Evolutionary conservation across 1,140 invertebrate genomes (phyloP), one percentile per base, ranked within the genome.

Genomic region (Anoplolepis gracilipes): DNA sequence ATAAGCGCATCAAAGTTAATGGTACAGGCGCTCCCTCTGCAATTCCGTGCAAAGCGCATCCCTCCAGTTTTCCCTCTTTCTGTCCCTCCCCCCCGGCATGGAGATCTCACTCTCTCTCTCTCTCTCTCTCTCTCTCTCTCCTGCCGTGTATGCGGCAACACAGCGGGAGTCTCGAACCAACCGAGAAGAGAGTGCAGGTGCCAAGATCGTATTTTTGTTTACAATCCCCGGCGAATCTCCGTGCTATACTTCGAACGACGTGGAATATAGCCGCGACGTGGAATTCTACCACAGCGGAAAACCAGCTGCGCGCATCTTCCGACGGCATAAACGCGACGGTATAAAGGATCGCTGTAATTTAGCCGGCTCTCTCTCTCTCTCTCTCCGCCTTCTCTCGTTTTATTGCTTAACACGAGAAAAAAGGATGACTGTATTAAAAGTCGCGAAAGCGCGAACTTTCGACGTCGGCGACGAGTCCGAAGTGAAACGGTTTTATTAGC

Each of bases 1-100:
- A 93, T 93, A 93, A 93, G 91, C 92, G 91, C 92, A 93, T 93
- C 93, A 93, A 92, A 90, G 89, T 93, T 92, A 91, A 92, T 92
- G 91, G 90, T 69, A 85, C 85, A 90, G 76, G 85, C 87, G 67
- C 90, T 85, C 90, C 77, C 84, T 57, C 67, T 59, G 87, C 88
- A 89, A 92, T 92, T 92, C 86, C 73, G 85, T 84, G 86, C 73
- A 81, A 91, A 86, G 75, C 78, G 78, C 88, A 85, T 82, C 82
- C 70, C 72, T 67, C 69, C 25, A 2, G 7, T 57, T 8, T 7
- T 7, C 7, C 16, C 33, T 64, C 70, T 64, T n/a, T 55, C 39
- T 25, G 13, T 85, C 36, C 25, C 30, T 65, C 25, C 7, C 46
- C 69, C 42, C 59, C 22, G 16, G 55, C 64, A 62, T n/a, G 22